Evolutionary conservation across 2,113 vertebrate genomes (phyloP), one percentile per base, ranked within the genome.

Genomic region (Stigmatopora nigra): DNA sequence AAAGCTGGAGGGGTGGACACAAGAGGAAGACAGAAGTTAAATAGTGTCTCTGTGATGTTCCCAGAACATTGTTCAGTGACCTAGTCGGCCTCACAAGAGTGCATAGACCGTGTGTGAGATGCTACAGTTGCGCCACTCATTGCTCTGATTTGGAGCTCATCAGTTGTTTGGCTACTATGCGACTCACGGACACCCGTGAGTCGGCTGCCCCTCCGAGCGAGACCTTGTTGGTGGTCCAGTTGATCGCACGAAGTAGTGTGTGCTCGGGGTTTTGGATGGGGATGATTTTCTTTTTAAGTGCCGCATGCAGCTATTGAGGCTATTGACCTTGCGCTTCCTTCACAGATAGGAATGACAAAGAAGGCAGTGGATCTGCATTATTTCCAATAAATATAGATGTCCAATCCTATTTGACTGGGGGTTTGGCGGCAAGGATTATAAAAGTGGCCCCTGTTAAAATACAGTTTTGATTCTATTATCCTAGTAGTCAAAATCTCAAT

Each of bases 1-100:
- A 64, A 61, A 41, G 38, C 68, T 63, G 60, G 60, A 71, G 69
- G 56, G 69, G 58, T 25, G 45, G 31, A 17, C 65, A 53, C 46
- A 72, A 44, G 63, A 73, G 65, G 44, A 64, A 64, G 77, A 78
- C 75, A 82, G 82, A 85, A 81, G 84, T 84, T 79, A 79, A 78
- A 76, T 78, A 65, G 82, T 67, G 41, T 84, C 82, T 87, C 81
- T 86, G 81, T 83, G 73, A 87, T 79, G 71, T 85, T 87, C 81
- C 79, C 77, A 87, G 80, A 86, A 86, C 83, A 89, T 84, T 86
- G 84, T 70, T 87, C 78, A 81, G 72, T 86, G 86, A 87, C 84
- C 85, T 82, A 65, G 55, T 53, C 63, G 15, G 68, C 76, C 80
- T 67, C 70, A 64, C 76, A 63, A 84, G 69, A 80, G 73, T 1